phyloP scores from a whole-genome alignment of 2,888 invertebrate species.

The Epinotia demarniana region DNA sequence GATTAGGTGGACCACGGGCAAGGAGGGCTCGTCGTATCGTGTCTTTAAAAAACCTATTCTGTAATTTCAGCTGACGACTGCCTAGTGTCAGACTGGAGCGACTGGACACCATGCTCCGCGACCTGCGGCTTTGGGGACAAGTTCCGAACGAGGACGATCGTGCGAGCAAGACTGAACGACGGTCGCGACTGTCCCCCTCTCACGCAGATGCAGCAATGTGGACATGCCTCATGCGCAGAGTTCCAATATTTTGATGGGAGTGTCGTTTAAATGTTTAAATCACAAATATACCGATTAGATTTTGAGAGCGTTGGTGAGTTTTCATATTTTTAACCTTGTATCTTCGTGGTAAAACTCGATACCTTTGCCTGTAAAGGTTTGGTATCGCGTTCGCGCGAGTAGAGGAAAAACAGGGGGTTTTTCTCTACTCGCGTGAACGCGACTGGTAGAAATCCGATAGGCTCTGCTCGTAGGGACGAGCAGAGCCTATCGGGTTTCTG shows the following conservation, averaged over 20 bases:
- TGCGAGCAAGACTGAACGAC: conserved; percentile 89
- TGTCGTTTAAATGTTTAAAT: conserved; percentile 13
- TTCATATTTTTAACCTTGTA: background rate
- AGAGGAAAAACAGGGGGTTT: too few species aligned
- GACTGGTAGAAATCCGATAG: too few species aligned
- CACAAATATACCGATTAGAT: background rate
- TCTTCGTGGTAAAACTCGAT: too few species aligned
- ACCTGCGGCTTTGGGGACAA: conserved; percentile 95
- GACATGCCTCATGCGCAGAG: conserved; percentile 71
- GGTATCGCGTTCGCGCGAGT: too few species aligned
- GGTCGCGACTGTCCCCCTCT: conserved; percentile 84
- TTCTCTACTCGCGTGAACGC: too few species aligned
- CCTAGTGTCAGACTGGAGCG: conserved; percentile 92
- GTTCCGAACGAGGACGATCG: conserved; percentile 89
- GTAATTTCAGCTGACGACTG: conserved; percentile 89
- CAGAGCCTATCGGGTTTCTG: too few species aligned
- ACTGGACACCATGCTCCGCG: conserved; percentile 93
- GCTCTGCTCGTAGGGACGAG: too few species aligned
- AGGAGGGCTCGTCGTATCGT: too few species aligned
- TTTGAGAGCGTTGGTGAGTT: background rate
- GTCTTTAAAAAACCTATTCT: background rate
- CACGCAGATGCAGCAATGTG: conserved; percentile 70
- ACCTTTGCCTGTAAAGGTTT: too few species aligned
- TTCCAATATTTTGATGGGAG: conserved; percentile 68
- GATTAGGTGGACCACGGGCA: too few species aligned